Evolutionary conservation across 2,797 vertebrate species (phyloP).

Genomic region (Steatocranus sp.): DNA sequence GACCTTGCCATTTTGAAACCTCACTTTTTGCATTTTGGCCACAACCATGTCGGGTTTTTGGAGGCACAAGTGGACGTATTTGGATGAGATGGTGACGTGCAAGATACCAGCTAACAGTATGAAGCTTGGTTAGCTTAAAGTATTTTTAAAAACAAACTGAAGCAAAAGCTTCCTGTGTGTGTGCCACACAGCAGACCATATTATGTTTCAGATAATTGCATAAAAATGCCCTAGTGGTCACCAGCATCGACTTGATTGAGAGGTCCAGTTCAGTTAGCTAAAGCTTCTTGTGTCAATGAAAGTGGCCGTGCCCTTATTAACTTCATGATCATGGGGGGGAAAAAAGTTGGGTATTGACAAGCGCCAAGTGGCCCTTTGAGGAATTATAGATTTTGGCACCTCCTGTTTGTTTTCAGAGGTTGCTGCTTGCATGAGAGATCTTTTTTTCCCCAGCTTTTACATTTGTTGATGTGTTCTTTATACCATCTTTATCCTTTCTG

Average conservation of each 20-base stretch:
- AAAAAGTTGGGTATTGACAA: not conserved
- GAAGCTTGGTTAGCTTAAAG: not conserved
- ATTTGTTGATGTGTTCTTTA: not conserved
- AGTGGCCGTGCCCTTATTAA: not conserved
- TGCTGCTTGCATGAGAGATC: not conserved
- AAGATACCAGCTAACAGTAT: not conserved
- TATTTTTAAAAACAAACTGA: not conserved
- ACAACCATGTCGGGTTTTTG: not conserved
- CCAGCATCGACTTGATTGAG: not conserved
- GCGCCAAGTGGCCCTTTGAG: not conserved
- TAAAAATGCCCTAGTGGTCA: not conserved
- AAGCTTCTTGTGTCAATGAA: not conserved
- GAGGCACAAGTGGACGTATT: accelerated
- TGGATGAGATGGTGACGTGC: accelerated
- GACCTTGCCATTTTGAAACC: not conserved
- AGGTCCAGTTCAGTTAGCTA: not conserved
- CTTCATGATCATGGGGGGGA: accelerated
- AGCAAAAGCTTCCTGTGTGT: not conserved
- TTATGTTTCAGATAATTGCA: not conserved
- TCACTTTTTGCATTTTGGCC: not conserved
- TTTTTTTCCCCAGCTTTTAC: not conserved
- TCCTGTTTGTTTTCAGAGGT: not conserved
- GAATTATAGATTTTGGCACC: not conserved
- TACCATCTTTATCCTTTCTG: not conserved
- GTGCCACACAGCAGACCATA: accelerated